These are phyloP conservation scores for Nezara viridula DNA, from an alignment of 2,888 invertebrate species.

Conservation along the genomic window DNA sequence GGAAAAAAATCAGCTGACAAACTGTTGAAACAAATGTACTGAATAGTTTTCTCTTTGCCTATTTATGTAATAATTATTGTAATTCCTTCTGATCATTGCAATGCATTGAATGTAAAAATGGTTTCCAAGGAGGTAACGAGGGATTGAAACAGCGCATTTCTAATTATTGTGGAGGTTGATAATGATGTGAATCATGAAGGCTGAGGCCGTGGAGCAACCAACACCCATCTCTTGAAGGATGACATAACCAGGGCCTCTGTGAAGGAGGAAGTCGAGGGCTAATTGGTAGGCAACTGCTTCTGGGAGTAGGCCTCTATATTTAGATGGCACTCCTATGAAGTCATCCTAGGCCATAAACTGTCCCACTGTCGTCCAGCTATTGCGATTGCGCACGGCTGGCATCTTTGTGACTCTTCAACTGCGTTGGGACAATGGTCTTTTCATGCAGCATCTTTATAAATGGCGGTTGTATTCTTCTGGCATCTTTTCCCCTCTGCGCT, in stretches of 20 bases:
- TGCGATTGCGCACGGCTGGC: too few species aligned
- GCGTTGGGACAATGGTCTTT: neutral
- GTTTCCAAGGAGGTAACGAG: too few species aligned
- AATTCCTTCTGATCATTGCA: too few species aligned
- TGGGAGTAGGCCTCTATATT: constrained; percentile 15
- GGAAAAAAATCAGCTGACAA: too few species aligned
- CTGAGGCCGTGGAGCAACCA: neutral
- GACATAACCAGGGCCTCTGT: neutral
- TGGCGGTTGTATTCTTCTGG: neutral
- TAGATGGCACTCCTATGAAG: constrained; percentile 19
- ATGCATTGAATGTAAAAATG: too few species aligned
- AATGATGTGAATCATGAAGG: neutral
- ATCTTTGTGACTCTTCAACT: too few species aligned
- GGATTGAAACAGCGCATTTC: neutral
- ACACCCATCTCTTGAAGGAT: neutral
- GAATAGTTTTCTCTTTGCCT: too few species aligned
- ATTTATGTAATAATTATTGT: too few species aligned
- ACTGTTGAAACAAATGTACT: too few species aligned
- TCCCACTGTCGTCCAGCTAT: neutral
- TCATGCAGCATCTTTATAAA: neutral
- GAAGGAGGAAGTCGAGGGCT: neutral
- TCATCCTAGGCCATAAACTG: constrained; percentile 6
- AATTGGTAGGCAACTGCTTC: neutral
- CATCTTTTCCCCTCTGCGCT: neutral
- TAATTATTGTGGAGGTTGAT: neutral